Conservation (phyloP, 2,113 vertebrate species). For the Anolis sagrei region DNA sequence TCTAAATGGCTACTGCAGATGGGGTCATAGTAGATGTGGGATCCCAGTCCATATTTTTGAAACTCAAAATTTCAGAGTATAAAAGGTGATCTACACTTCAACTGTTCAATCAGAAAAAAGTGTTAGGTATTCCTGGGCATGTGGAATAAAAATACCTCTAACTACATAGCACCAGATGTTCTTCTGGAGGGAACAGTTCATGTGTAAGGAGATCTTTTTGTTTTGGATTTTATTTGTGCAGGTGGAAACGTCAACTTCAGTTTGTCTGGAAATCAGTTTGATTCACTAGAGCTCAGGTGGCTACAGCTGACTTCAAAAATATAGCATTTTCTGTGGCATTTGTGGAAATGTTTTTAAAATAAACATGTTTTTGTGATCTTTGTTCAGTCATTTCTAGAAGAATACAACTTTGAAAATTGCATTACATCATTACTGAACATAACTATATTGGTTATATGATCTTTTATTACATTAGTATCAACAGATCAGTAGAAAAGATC, state of each 20-base stretch:
- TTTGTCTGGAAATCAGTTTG: background rate
- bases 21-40: no score
- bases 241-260: conserved; percentile 3
- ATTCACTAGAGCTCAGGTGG: conserved; percentile 13
- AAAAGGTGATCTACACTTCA: background rate
- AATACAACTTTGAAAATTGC: conserved; percentile 6
- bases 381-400: background rate
- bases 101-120: background rate
- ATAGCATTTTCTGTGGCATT: background rate
- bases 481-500: no score
- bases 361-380: background rate
- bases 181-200: conserved; percentile 19
- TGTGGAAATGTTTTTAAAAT: background rate
- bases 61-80: background rate
- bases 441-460: background rate
- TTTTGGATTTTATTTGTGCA: conserved; percentile 14
- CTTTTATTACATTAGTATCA: background rate
- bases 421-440: background rate
- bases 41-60: background rate
- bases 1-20: no score
- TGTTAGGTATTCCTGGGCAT: background rate
- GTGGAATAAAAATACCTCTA: conserved; percentile 9
- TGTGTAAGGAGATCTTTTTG: conserved; percentile 11
- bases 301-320: conserved; percentile 10
- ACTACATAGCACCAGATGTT: background rate